Evolutionary conservation across 2,113 vertebrate genomes (phyloP).

Genomic region (Odontesthes bonariensis): DNA sequence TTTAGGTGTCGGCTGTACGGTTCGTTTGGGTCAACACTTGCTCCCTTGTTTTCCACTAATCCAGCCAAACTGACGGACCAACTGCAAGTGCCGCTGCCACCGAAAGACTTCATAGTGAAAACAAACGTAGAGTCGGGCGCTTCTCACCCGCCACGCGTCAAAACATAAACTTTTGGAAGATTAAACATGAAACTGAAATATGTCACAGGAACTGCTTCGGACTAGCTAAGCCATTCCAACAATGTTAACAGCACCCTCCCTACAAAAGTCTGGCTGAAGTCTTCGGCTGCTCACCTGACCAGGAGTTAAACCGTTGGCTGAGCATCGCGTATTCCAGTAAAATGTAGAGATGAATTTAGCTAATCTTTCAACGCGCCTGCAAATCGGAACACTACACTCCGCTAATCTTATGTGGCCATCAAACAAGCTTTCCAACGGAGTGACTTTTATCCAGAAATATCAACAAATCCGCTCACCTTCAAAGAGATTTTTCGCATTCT

Average conservation of each 20-base stretch:
- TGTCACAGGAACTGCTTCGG: not conserved
- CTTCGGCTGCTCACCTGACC: slow-evolving; percentile 46
- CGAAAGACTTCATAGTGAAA: not conserved
- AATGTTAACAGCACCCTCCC: not conserved
- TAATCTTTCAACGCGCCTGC: not conserved
- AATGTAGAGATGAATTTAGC: not conserved
- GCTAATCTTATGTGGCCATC: fast-evolving
- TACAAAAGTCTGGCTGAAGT: slow-evolving; percentile 3
- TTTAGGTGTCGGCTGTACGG: not conserved
- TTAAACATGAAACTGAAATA: not conserved
- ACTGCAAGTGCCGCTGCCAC: not conserved
- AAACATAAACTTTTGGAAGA: not conserved
- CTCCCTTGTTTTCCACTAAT: not conserved
- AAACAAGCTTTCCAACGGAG: not conserved
- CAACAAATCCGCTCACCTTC: no score
- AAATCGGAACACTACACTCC: not conserved
- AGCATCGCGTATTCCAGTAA: slow-evolving; percentile 2
- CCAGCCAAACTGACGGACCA: not conserved
- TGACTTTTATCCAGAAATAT: not conserved
- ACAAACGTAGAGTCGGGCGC: not conserved
- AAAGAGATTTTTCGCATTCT: not conserved
- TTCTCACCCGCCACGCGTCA: not conserved
- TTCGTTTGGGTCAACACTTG: not conserved
- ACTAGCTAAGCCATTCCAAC: not conserved
- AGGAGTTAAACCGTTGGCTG: slow-evolving; percentile 21